Conservation (phyloP, 2,113 vertebrate species). For the Rhagologus leucostigma region DNA sequence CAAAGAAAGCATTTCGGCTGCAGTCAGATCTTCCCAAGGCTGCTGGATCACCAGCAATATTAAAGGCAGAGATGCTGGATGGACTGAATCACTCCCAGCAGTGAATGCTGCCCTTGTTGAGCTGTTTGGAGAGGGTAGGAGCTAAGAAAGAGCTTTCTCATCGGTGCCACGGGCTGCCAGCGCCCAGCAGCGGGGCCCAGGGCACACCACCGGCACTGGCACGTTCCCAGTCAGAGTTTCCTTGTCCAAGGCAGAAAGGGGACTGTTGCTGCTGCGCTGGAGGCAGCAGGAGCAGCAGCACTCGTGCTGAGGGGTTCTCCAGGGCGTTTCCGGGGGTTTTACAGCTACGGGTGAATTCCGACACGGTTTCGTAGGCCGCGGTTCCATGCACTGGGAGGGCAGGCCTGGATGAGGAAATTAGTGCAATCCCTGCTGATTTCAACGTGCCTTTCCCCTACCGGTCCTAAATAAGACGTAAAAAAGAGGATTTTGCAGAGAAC, state of each 20-base stretch:
- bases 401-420: not conserved
- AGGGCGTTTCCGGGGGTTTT: not conserved
- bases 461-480: not conserved
- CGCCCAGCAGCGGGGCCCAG: not conserved
- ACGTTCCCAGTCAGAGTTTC: not conserved
- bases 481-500: not conserved
- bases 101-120: not conserved
- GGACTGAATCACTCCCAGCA: not conserved
- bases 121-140: not conserved
- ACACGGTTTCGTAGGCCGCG: rapidly evolving
- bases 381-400: rapidly evolving
- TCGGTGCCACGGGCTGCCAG: not conserved
- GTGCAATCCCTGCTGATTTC: not conserved
- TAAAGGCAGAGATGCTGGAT: not conserved
- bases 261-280: not conserved
- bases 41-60: not conserved
- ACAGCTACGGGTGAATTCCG: rapidly evolving
- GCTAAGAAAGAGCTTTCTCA: slow-evolving; percentile 9
- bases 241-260: not conserved
- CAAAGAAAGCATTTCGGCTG: not conserved
- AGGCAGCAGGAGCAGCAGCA: not conserved
- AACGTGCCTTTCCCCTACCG: rapidly evolving
- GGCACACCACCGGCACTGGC: not conserved
- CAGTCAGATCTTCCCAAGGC: not conserved
- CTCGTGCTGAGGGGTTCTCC: rapidly evolving